Percentiles rank a stretch among this genome's conserved stretches.
Conservation (phyloP, 2,888 invertebrate species). For the Apamea epomidion region DNA sequence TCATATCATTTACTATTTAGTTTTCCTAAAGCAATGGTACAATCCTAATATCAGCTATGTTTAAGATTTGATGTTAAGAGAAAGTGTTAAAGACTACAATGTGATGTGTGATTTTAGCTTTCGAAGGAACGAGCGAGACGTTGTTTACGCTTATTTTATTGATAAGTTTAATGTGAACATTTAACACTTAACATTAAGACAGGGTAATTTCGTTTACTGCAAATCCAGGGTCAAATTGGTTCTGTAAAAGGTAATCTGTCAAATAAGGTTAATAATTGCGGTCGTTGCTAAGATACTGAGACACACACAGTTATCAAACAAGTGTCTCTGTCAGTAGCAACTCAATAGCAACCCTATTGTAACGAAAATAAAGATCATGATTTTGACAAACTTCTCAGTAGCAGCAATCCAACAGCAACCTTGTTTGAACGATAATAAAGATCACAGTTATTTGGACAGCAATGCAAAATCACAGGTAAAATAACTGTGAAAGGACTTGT, state of each 20-base stretch:
- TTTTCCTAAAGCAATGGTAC: constrained; percentile 51
- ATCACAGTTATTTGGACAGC: neutral
- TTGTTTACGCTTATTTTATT: constrained; percentile 60
- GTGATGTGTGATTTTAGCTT: constrained; percentile 55
- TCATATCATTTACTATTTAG: constrained; percentile 66
- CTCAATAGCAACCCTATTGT: neutral
- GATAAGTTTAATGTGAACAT: constrained; percentile 36
- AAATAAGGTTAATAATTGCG: neutral
- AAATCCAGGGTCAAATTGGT: neutral
- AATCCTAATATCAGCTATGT: constrained; percentile 44
- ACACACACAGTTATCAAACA: neutral
- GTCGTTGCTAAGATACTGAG: neutral
- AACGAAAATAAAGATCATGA: neutral
- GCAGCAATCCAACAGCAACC: neutral
- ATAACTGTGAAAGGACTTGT: neutral
- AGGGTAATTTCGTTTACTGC: neutral
- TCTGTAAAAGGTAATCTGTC: neutral
- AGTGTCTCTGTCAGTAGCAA: neutral
- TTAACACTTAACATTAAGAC: constrained; percentile 35
- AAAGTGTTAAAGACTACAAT: constrained; percentile 58
- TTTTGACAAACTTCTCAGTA: neutral
- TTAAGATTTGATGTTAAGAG: constrained; percentile 54
- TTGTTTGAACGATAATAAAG: neutral
- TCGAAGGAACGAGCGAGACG: constrained; percentile 27
- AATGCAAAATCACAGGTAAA: neutral